Base-by-base conservation (phyloP, 2,888 invertebrate genomes). In the Choreutis nemorana region DNA sequence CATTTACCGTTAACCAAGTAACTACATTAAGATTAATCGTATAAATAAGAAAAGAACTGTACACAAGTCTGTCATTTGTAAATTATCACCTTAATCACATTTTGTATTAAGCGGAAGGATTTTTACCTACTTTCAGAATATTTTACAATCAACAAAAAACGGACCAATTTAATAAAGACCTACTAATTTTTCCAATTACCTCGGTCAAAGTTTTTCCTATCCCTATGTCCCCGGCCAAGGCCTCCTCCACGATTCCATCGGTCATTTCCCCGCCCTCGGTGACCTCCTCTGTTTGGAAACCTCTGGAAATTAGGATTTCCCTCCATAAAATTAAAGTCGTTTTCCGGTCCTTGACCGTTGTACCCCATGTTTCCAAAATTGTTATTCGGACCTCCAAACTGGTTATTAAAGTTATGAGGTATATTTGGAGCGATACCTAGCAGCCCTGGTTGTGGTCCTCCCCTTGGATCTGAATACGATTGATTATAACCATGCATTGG, bases 371-470 rank as follows among this genome's bases (percentile, higher is more conserved):
- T 72, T 15, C 64, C 67, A 39, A 64, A 78, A 45, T 67, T 77
- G 45, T 67, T 70, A 13, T 68, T 64, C 10, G 58, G 64, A 30
- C 63, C 63, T 43, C 64, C 75, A 33, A 62, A 64, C 31, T 52
- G 55, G 32, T 54, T 60, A 48, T 71, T 75, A 35, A 71, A 77
- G 47, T 75, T 80, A 44, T 80, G 81, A 5, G 79, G 79, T 23
- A 81, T 70, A 35, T 78, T 80, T 14, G 82, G 82, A 23, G 82
- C 78, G 48, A 84, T 81, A 7, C 84, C 83, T 40, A 86, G 57
- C 14, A 85, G 50, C 1, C 84, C 83, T 1, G 84, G 84, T 44
- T 81, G 45, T 34, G 79, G 65, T 28, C 81, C 72, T 16, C 67
- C 72, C 21, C 79, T 62, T 14, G 77, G 72, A 41, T 81, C 78